phyloP scores from a whole-genome alignment of 2,113 vertebrate species.

The Glareola pratincola region DNA sequence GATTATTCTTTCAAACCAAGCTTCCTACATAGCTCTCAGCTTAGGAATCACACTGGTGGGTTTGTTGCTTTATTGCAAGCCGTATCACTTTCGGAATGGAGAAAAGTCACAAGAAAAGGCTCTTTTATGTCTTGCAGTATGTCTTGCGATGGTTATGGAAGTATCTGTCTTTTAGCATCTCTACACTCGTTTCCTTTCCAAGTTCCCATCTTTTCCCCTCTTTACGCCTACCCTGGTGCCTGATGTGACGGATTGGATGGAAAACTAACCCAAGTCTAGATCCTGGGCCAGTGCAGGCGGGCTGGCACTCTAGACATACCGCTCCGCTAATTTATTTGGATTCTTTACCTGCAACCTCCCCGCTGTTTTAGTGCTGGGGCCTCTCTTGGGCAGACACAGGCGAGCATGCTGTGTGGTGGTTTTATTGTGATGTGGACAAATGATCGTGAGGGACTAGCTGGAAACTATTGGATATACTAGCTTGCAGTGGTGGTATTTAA shows the following conservation, averaged over 20 bases:
- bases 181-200: not conserved
- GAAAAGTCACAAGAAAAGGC: not conserved
- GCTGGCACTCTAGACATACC: not conserved
- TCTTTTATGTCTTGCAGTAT: not conserved
- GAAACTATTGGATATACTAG: not conserved
- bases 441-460: not conserved
- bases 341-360: conserved; percentile 41
- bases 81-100: not conserved
- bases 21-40: not conserved
- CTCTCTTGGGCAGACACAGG: not conserved
- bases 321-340: not conserved
- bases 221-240: not conserved
- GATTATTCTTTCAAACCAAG: not conserved
- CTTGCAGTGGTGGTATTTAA: not conserved
- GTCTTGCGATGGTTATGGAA: not conserved
- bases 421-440: conserved; percentile 45
- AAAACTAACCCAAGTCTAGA: not conserved
- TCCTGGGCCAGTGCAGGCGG: not conserved
- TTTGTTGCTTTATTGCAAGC: conserved; percentile 28
- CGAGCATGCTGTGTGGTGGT: not conserved
- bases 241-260: not conserved
- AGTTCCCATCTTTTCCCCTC: not conserved
- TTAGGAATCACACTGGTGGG: not conserved
- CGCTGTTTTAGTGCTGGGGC: conserved; percentile 33
- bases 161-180: not conserved